Evolutionary conservation across 2,113 vertebrate genomes (phyloP).

Genomic region (Cryptomyrus ogoouensis): DNA sequence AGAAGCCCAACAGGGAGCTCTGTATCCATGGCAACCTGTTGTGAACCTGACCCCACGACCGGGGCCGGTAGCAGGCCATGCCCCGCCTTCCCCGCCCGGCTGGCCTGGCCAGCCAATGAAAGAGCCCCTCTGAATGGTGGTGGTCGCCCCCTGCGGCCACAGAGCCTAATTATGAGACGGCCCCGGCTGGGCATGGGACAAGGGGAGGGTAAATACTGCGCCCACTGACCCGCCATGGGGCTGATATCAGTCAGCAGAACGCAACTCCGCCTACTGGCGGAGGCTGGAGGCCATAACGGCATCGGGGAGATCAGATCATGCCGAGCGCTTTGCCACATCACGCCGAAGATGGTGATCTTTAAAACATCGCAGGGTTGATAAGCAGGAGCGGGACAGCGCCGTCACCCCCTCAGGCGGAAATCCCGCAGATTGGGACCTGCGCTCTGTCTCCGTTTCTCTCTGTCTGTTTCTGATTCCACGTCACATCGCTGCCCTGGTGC

Average conservation of each 20-base stretch:
- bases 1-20: background rate
- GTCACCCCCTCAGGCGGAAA: background rate
- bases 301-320: background rate
- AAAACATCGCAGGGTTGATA: background rate
- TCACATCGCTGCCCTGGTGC: background rate
- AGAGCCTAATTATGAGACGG: background rate
- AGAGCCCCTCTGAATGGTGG: background rate
- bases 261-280: background rate
- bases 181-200: background rate
- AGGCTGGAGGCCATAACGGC: background rate
- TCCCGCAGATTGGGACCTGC: background rate
- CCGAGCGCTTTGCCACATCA: background rate
- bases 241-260: background rate
- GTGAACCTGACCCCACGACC: background rate
- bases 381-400: background rate
- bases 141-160: background rate
- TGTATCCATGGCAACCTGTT: slow-evolving; percentile 21
- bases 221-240: background rate
- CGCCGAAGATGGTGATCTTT: background rate
- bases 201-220: background rate
- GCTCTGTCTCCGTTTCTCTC: background rate
- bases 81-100: background rate
- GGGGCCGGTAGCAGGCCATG: background rate
- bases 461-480: background rate
- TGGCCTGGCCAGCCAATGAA: background rate